Conservation (phyloP, 2,888 invertebrate genomes). For the Cremastinae sp. region DNA sequence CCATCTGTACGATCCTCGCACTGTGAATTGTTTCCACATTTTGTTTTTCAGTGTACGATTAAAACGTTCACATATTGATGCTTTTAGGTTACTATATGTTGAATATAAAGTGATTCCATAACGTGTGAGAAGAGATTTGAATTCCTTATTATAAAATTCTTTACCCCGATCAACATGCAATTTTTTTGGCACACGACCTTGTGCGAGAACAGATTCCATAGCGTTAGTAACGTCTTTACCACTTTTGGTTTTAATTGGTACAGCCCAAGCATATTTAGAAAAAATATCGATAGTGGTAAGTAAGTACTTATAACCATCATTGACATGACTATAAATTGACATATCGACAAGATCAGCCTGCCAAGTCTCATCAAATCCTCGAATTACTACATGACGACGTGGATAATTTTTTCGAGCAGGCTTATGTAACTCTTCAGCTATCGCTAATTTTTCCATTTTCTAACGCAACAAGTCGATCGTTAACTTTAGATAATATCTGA, state of each 20-base stretch:
- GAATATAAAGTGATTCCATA: constrained; percentile 59
- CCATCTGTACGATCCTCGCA: constrained; percentile 63
- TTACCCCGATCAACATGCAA: constrained; percentile 61
- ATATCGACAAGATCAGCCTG: constrained; percentile 78
- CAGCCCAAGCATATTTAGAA: constrained; percentile 76
- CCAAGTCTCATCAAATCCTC: constrained; percentile 77
- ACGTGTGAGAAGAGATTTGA: constrained; percentile 43
- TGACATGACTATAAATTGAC: constrained; percentile 69
- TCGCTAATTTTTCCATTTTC: too few species aligned
- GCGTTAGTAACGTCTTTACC: constrained; percentile 38
- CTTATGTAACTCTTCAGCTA: constrained; percentile 74
- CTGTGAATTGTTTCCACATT: constrained; percentile 65
- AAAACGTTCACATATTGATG: constrained; percentile 70
- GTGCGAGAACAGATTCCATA: constrained; percentile 34
- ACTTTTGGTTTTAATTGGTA: constrained; percentile 73
- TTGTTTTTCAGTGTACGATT: constrained; percentile 64
- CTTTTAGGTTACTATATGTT: constrained; percentile 66
- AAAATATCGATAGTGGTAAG: constrained; percentile 76
- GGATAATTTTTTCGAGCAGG: constrained; percentile 73
- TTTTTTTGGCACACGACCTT: constrained; percentile 29
- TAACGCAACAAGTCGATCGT: too few species aligned
- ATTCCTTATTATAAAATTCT: constrained; percentile 64
- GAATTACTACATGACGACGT: constrained; percentile 71
- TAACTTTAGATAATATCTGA: too few species aligned
- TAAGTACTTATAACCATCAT: constrained; percentile 72